phyloP scores from a whole-genome alignment of 2,113 vertebrate genomes.

The Syrmaticus mikado region DNA sequence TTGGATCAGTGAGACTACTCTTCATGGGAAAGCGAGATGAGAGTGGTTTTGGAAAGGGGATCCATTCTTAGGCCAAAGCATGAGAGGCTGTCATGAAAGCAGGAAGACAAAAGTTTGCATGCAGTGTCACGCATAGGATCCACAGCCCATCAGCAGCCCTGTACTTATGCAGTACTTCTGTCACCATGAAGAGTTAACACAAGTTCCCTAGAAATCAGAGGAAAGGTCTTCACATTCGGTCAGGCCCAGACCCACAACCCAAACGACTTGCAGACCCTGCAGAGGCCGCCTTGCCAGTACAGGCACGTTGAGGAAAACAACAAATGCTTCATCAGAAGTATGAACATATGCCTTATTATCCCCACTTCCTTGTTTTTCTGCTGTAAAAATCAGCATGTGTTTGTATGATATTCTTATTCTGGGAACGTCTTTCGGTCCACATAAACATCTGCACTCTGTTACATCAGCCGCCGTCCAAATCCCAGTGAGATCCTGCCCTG shows the following conservation, averaged over 20 bases:
- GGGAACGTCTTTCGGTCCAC: constrained; percentile 39
- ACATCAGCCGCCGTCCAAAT: constrained; percentile 11
- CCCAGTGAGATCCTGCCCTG: constrained; percentile 19
- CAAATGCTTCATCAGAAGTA: not conserved
- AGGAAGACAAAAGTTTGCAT: not conserved
- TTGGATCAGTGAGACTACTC: not conserved
- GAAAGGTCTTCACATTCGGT: not conserved
- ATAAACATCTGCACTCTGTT: constrained; percentile 66
- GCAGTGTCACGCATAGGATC: not conserved
- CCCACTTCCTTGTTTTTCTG: not conserved
- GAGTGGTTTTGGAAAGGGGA: not conserved
- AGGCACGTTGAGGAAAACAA: not conserved
- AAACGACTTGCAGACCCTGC: not conserved
- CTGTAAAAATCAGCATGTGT: constrained; percentile 11
- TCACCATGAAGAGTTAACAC: not conserved
- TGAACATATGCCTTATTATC: not conserved
- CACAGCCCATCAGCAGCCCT: not conserved
- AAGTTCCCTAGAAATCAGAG: not conserved
- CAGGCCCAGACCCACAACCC: not conserved
- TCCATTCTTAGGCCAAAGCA: not conserved
- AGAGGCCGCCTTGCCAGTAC: not conserved
- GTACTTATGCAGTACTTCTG: not conserved
- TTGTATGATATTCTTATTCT: constrained; percentile 42
- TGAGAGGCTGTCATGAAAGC: not conserved
- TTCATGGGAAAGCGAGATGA: not conserved